These are phyloP conservation scores for Lemur catta DNA, from an alignment of 2,797 vertebrate genomes.

Conservation along the genomic window DNA sequence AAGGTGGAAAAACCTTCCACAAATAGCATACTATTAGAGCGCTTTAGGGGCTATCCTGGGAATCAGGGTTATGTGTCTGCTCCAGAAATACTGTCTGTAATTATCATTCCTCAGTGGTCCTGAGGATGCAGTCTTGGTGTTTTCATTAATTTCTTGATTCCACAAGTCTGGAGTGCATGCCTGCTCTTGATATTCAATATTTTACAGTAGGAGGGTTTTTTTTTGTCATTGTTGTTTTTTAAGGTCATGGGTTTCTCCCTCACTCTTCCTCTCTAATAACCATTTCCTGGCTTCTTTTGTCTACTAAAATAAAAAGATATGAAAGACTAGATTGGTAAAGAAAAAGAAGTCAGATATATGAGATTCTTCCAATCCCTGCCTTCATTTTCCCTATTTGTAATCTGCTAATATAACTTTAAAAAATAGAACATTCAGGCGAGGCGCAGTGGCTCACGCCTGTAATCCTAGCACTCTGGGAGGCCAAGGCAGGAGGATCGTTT, in stretches of 20 bases:
- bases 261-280: constrained; percentile 47
- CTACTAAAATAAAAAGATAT: constrained; percentile 52
- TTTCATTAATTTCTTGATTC: constrained; percentile 78
- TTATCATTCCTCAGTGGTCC: constrained; percentile 77
- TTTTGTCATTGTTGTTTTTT: not conserved
- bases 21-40: constrained; percentile 78
- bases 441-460: not conserved
- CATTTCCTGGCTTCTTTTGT: constrained; percentile 60
- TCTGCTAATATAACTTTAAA: constrained; percentile 37
- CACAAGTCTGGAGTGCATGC: constrained; percentile 53
- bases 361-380: constrained; percentile 36
- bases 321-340: constrained; percentile 53
- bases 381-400: constrained; percentile 24
- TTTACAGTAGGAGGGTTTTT: constrained; percentile 23
- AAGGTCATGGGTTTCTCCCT: constrained; percentile 12
- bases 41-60: constrained; percentile 75
- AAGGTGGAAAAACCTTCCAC: constrained; percentile 78
- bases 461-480: not conserved
- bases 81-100: constrained; percentile 78
- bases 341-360: constrained; percentile 45
- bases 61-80: constrained; percentile 78
- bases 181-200: constrained; percentile 60
- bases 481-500: not conserved
- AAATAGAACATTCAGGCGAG: not conserved
- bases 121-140: constrained; percentile 66